phyloP scores from a whole-genome alignment of 2,113 vertebrate species.

The Mirza zaza region DNA sequence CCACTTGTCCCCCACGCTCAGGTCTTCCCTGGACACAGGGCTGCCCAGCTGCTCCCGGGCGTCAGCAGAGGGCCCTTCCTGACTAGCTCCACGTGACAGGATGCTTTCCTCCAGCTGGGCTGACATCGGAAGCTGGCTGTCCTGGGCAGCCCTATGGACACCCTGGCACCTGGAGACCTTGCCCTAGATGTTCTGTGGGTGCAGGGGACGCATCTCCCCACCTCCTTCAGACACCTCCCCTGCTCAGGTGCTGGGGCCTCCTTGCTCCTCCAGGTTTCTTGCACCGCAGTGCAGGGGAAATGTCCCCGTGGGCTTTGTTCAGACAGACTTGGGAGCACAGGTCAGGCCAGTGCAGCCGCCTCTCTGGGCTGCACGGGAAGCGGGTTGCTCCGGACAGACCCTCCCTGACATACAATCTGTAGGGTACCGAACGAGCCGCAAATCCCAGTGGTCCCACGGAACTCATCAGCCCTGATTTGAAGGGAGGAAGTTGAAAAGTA shows the following conservation, averaged over 20 bases:
- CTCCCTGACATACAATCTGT: neutral
- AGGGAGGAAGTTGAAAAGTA: neutral
- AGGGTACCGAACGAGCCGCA: neutral
- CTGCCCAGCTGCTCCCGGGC: neutral
- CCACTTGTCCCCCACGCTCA: too few species aligned
- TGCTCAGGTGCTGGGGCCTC: neutral
- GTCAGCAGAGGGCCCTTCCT: neutral
- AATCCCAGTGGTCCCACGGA: neutral
- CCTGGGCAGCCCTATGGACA: neutral
- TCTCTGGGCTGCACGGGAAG: neutral
- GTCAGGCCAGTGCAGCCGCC: neutral
- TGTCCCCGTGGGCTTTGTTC: neutral
- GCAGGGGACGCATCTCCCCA: neutral
- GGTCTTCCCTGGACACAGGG: neutral
- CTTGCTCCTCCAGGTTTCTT: neutral
- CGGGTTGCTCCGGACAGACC: too few species aligned
- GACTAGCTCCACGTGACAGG: too few species aligned
- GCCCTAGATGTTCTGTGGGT: rapidly evolving
- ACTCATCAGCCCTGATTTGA: neutral
- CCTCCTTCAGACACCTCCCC: neutral
- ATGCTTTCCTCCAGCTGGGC: neutral
- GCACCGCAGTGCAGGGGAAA: neutral
- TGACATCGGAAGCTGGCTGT: neutral
- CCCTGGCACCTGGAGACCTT: too few species aligned
- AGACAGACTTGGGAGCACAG: neutral